phyloP scores from a whole-genome alignment of 2,113 vertebrate species.

The Hydrochoerus hydrochaeris region DNA sequence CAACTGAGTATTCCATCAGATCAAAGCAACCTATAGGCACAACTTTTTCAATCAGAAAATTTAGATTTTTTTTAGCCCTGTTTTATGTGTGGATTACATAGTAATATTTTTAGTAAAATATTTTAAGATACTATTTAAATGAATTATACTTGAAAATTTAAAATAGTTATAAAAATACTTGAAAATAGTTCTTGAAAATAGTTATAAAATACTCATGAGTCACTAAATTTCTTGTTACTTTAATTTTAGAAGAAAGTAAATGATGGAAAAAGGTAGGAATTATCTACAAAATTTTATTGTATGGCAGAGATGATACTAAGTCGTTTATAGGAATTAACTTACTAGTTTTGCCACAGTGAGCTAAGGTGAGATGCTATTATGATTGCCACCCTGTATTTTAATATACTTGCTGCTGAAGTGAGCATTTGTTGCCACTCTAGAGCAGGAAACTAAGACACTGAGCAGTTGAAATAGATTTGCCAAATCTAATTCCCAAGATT shows the following conservation, averaged over 20 bases:
- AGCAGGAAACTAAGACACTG: not conserved
- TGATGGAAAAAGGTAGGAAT: not conserved
- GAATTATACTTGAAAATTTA: not conserved
- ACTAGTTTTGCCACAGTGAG: not conserved
- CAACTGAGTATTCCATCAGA: not conserved
- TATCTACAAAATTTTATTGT: not conserved
- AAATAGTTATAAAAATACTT: not conserved
- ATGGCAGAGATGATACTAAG: not conserved
- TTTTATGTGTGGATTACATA: not conserved
- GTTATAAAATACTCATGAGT: not conserved
- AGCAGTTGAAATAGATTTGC: not conserved
- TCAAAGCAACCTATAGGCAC: not conserved
- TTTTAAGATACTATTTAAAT: conserved; percentile 2
- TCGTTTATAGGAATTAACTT: not conserved
- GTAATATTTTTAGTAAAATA: conserved; percentile 1
- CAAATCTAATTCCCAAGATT: not conserved
- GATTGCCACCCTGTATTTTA: not conserved
- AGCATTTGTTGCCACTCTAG: not conserved
- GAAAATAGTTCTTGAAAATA: not conserved
- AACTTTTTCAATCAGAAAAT: not conserved
- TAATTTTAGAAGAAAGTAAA: conserved; percentile 13
- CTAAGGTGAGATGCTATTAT: not conserved
- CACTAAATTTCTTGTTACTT: not conserved
- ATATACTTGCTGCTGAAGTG: not conserved
- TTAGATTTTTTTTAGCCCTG: not conserved